Base-by-base conservation (phyloP, 1,140 invertebrate species). In the Proctacanthus coquilletti region DNA sequence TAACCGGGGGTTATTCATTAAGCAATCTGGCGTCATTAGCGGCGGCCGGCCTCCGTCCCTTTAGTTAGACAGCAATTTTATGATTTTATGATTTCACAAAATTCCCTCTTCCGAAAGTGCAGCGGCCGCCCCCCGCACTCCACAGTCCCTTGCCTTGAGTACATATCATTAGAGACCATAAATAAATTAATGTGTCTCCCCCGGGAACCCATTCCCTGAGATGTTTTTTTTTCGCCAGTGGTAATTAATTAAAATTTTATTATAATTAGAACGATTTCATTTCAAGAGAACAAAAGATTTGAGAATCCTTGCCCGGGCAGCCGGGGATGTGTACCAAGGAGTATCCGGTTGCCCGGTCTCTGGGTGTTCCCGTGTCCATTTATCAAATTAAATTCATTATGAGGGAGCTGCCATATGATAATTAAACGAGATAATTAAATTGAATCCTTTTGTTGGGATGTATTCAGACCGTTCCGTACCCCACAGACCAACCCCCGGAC, bases 331-430 rank as follows among this genome's bases (percentile, higher is more conserved):
- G n/a, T n/a, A n/a, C n/a, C n/a, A n/a, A n/a, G n/a, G n/a, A n/a
- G n/a, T n/a, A n/a, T n/a, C n/a, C n/a, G n/a, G n/a, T n/a, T n/a
- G n/a, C n/a, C n/a, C n/a, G n/a, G n/a, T n/a, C n/a, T n/a, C n/a
- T n/a, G 8, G 23, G 23, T 9, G 8, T 27, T 27, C 52, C 54
- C 45, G 45, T 46, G 42, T 42, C 46, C 41, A 46, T 48, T 45
- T 48, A 50, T 45, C 42, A 42, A 35, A 48, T 48, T 45, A 39
- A 45, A 49, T 45, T 45, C 51, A 53, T 51, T 48, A 54, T 57
- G 13, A 17, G 21, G 18, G 36, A 20, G 35, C 30, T 25, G 23
- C 27, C 15, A 29, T 29, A 14, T 14, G 27, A 29, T 29, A 29
- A 29, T 29, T 29, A 29, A 29, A 29, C 15, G 27, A 34, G 18